Percentiles rank a stretch among this genome's conserved stretches.
Evolutionary conservation across 2,888 invertebrate genomes (phyloP).

Genomic region (Erannis defoliaria): DNA sequence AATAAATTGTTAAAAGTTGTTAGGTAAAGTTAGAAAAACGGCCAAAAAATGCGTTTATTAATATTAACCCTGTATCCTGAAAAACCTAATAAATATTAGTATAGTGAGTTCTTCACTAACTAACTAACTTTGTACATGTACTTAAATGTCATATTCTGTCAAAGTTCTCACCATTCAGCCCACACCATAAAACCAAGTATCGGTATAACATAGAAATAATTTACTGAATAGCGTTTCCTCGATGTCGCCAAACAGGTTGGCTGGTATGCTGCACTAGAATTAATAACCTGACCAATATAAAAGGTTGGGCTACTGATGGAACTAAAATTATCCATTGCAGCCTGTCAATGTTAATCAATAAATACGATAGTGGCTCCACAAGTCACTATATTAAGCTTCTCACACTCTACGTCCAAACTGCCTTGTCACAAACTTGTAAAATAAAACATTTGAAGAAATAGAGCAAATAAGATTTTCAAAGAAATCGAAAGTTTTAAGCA

Average conservation of each 20-base stretch:
- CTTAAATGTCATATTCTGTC: not conserved
- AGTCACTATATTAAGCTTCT: not conserved
- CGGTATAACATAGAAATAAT: constrained; percentile 17
- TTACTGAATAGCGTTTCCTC: constrained; percentile 18
- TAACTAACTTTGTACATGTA: no score
- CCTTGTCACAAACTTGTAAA: constrained; percentile 12
- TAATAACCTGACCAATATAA: not conserved
- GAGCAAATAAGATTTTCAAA: constrained; percentile 12
- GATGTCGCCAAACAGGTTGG: constrained; percentile 22
- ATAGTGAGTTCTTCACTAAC: no score
- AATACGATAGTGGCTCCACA: not conserved
- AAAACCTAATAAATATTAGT: no score
- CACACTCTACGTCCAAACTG: not conserved
- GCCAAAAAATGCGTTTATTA: no score
- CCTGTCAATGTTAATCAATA: not conserved
- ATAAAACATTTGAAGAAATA: constrained; percentile 5
- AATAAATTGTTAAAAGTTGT: no score
- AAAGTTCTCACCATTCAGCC: not conserved
- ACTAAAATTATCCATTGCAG: not conserved
- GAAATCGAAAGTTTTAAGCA: constrained; percentile 27
- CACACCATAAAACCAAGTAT: constrained; percentile 13
- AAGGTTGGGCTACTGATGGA: not conserved
- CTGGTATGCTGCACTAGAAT: constrained; percentile 27
- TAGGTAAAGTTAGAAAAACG: no score
- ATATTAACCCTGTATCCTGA: no score